Percentiles rank a stretch among this genome's conserved stretches.
Conservation (phyloP, 2,113 vertebrate genomes). For the Embiotoca jacksoni region DNA sequence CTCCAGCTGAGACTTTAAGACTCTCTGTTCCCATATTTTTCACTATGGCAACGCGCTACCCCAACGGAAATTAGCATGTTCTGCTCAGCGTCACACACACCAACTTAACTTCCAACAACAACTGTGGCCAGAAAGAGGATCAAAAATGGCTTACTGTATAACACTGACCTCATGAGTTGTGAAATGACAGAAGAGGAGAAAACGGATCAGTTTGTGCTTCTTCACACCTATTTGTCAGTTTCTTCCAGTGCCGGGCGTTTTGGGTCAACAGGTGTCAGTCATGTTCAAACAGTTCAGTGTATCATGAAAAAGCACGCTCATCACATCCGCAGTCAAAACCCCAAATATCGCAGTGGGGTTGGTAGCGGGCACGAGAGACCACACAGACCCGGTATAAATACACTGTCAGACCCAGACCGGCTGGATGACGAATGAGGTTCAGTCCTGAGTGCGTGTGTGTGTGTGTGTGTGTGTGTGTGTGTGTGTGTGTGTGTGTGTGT, state of each 20-base stretch:
- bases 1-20: conserved; percentile 65
- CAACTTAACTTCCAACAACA: conserved; percentile 62
- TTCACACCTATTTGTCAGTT: conserved; percentile 29
- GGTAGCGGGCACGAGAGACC: conserved; percentile 28
- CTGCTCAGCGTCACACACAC: conserved; percentile 74
- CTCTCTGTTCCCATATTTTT: conserved; percentile 72
- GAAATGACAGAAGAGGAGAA: conserved; percentile 43
- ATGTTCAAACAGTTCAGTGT: conserved; percentile 2
- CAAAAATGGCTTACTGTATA: conserved; percentile 56
- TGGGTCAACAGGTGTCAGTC: not conserved
- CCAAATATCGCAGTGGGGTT: conserved; percentile 3
- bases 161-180: conserved; percentile 60
- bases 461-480: too few species aligned
- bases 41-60: conserved; percentile 73
- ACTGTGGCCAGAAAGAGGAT: conserved; percentile 68
- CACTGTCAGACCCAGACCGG: conserved; percentile 49
- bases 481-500: too few species aligned
- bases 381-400: conserved; percentile 57
- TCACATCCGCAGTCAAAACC: too few species aligned
- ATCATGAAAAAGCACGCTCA: not conserved
- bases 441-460: conserved; percentile 5
- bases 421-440: conserved; percentile 60
- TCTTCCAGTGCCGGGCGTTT: conserved; percentile 8
- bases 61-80: conserved; percentile 72
- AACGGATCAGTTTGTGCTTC: conserved; percentile 31